Evolutionary conservation across 2,888 invertebrate species (phyloP).

Genomic region (Eucriotettix oculatus): DNA sequence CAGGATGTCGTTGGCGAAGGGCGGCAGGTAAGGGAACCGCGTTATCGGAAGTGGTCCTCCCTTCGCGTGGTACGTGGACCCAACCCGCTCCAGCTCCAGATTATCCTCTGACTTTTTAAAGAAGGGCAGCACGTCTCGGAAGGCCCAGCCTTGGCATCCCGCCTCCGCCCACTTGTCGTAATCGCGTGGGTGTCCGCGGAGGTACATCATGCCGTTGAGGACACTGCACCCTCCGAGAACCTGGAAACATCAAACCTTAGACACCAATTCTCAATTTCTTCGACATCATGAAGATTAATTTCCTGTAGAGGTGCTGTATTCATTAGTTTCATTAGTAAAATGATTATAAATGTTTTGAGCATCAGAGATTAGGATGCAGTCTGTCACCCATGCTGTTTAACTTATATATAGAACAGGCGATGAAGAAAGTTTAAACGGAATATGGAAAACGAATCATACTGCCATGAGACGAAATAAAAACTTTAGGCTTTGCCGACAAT

Average conservation of each 20-base stretch:
- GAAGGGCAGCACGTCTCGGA: conserved; percentile 57
- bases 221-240: conserved; percentile 47
- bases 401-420: too few species aligned
- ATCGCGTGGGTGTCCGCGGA: conserved; percentile 55
- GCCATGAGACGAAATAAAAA: too few species aligned
- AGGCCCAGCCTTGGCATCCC: conserved; percentile 63
- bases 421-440: too few species aligned
- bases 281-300: too few species aligned
- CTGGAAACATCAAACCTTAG: conserved; percentile 1
- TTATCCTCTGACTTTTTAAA: conserved; percentile 54
- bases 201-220: conserved; percentile 73
- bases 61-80: conserved; percentile 37
- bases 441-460: too few species aligned
- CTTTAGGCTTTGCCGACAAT: too few species aligned
- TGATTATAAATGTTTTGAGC: too few species aligned
- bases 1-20: conserved; percentile 42
- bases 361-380: too few species aligned
- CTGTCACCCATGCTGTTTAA: too few species aligned
- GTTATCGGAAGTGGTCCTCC: conserved; percentile 46
- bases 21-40: conserved; percentile 43
- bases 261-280: too few species aligned
- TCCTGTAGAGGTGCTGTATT: too few species aligned
- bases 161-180: conserved; percentile 58
- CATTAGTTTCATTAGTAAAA: too few species aligned
- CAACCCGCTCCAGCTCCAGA: conserved; percentile 40